Evolutionary conservation across 1,140 invertebrate genomes (phyloP).

Genomic region (Condylostylus longicornis): DNA sequence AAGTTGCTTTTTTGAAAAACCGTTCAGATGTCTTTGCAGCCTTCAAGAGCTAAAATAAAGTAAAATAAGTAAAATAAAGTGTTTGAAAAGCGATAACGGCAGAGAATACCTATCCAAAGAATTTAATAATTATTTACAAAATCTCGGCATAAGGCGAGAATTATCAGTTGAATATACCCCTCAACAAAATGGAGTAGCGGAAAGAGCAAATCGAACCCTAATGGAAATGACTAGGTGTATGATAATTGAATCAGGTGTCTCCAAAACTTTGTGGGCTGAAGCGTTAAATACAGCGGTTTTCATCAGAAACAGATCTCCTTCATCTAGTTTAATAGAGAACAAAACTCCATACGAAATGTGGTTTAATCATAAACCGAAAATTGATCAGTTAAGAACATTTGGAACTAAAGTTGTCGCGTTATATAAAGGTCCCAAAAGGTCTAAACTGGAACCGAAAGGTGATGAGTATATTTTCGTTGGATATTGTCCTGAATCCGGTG

Average conservation of each 20-base stretch:
- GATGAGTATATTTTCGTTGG: conserved; percentile 6
- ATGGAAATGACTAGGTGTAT: conserved; percentile 14
- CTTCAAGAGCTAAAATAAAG: conserved; percentile 5
- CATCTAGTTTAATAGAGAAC: not conserved
- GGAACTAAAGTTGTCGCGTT: conserved; percentile 17
- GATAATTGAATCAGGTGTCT: conserved; percentile 17
- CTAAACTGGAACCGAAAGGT: conserved; percentile 9
- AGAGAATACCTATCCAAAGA: conserved; percentile 23
- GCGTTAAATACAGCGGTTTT: conserved; percentile 20
- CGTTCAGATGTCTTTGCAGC: conserved; percentile 25
- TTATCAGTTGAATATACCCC: conserved; percentile 27
- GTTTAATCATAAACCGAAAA: conserved; percentile 12
- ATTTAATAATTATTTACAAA: conserved; percentile 13
- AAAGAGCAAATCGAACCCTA: conserved; percentile 15
- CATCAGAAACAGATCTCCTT: conserved; percentile 2
- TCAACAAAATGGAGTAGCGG: conserved; percentile 30
- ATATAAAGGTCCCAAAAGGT: conserved; percentile 18
- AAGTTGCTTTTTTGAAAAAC: conserved; percentile 1
- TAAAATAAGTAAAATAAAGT: conserved; percentile 22
- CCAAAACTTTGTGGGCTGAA: conserved; percentile 32
- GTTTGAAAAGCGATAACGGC: conserved; percentile 28
- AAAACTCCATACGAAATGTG: conserved; percentile 1
- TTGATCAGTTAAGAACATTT: conserved; percentile 20
- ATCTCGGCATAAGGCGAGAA: conserved; percentile 25
- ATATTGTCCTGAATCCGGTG: not conserved